Evolutionary conservation across 30 jellyfish, hydroid and myxozoan species (phyloP).

Genomic region (Turritopsis rubra): DNA sequence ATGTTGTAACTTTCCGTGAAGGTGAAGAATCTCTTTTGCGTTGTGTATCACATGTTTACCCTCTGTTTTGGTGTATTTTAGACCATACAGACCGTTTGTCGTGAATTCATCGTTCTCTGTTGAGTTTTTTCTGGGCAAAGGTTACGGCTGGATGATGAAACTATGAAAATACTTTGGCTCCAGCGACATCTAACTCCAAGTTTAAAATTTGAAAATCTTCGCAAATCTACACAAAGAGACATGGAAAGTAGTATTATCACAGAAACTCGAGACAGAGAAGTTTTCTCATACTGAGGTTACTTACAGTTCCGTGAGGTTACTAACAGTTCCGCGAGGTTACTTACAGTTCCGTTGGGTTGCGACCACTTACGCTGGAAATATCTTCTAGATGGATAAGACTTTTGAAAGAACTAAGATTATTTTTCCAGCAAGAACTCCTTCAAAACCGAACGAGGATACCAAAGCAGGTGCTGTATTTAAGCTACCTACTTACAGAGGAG

Average conservation of each 20-base stretch:
- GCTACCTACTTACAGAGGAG: neutral
- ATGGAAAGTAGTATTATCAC: neutral
- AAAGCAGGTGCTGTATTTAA: neutral
- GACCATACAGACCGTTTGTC: neutral
- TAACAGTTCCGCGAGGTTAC: neutral
- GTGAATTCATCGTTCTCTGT: too few relatives aligned
- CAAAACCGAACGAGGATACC: neutral
- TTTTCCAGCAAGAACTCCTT: neutral
- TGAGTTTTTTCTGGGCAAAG: neutral
- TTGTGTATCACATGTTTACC: neutral
- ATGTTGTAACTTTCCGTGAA: neutral
- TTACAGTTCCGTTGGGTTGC: neutral
- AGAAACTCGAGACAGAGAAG: too few relatives aligned
- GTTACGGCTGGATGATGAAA: neutral
- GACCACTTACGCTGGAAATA: neutral
- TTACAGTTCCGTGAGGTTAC: too few relatives aligned
- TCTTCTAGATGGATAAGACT: neutral
- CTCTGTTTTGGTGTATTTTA: neutral
- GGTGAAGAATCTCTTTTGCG: neutral
- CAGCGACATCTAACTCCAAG: neutral
- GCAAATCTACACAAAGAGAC: neutral
- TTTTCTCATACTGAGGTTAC: too few relatives aligned
- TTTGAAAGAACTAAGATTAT: neutral
- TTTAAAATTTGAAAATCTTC: neutral
- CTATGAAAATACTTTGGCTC: neutral